Base-by-base conservation (phyloP, 2,113 vertebrate species). In the Melanotaenia duboulayi region DNA sequence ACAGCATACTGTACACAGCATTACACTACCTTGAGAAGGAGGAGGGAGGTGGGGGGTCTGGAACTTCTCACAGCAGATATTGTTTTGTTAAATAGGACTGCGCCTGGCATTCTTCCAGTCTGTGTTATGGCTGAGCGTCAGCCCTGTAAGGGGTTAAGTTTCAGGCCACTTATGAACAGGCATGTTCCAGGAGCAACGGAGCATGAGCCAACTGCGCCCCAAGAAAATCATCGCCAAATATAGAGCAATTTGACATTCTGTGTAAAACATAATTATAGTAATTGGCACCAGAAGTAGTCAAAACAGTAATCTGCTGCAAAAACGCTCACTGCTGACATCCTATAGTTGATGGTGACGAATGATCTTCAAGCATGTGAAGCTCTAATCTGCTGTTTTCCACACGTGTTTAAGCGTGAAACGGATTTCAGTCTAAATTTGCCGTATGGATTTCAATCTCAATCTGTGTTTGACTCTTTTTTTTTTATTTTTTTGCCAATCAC, bases 51-150 rank as follows among this genome's bases (percentile, higher is more conserved):
- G 32, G 9, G 20, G 9, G 44, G 19, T 83, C 87, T 90, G 89
- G 81, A 83, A 81, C 13, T 58, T 70, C 80, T 92, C 87, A 85
- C 8, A 7, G 71, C 76, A 71, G 71, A 74, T 82, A 56, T 54
- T 90, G 87, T 90, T 91, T 88, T 82, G 83, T 80, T 89, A 85
- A 85, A 70, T 77, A 20, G 64, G 48, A 44, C 58, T 8, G 14
- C 24, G 73, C 56, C 82, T 90, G 86, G 87, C 81, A 88, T 87
- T 88, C 86, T 81, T 90, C 84, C 82, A 76, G 89, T 89, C 87
- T 90, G 86, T 92, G 88, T 92, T 90, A 91, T 91, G 89, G 84
- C 89, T 90, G 85, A 68, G 82, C 78, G 65, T 85, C 83, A 40
- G 64, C 40, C 32, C 60, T 66, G 70, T 22, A 82, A 89, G 67